Base-by-base conservation (phyloP, 2,888 invertebrate species). In the Cheilosia grossa region DNA sequence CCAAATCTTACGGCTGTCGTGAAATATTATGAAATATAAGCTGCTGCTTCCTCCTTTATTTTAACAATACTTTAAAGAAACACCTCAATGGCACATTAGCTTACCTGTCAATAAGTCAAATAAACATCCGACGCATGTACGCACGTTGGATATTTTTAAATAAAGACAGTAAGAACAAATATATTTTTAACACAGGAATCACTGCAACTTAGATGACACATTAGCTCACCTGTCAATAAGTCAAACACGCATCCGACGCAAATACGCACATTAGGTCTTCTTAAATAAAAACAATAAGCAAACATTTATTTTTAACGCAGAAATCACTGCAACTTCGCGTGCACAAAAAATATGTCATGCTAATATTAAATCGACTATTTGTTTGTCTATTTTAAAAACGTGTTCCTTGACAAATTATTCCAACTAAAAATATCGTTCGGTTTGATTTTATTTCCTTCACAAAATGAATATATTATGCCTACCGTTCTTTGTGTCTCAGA, bases 321-420 rank as follows among this genome's bases (percentile, higher is more conserved):
- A 37, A 13, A 44, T 42, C 27, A 27, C 44, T 47, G 13, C 4
- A 51, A 33, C 37, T 51, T 40, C 54, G n/a, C 73, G 63, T 54
- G 63, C 47, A 21, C 15, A 7, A 53, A 72, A 72, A 54, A 27
- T 49, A 37, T 81, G 33, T 75, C 69, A 44, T 17, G 33, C 19
- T 37, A 53, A 40, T 51, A 54, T 30, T 61, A 7, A 69, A 58
- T 53, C n/a, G 15, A 44, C 30, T 47, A 56, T 10, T 49, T 24
- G 27, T 53, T 51, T 40, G 47, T 19, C 10, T 74, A 42, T 37
- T 56, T 64, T 6, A 56, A 40, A 30, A 54, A 63, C 24, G 49
- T 78, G 63, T 40, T 64, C 30, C 27, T 42, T n/a, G 30, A 56
- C 56, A 19, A 21, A 15, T 33, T 17, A 37, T 70, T 17, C 4